phyloP scores from a whole-genome alignment of 1,140 invertebrate genomes.

The Ectropis grisescens region DNA sequence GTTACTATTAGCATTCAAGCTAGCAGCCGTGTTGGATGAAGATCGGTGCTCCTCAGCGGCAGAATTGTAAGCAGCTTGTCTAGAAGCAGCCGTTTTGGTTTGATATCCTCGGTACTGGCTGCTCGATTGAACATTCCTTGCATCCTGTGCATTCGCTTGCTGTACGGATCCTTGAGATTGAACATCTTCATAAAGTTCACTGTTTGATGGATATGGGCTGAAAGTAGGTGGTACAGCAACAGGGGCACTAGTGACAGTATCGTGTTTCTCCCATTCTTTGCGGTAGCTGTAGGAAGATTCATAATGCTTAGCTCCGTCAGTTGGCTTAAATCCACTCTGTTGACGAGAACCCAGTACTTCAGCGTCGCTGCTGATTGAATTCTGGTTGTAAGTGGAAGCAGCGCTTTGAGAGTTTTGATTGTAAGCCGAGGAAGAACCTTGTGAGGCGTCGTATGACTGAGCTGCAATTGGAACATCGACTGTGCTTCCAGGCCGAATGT shows the following conservation, averaged over 20 bases:
- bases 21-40: no score
- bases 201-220: constrained; percentile 35
- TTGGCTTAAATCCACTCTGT: constrained; percentile 15
- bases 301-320: constrained; percentile 42
- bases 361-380: constrained; percentile 28
- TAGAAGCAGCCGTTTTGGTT: constrained; percentile 17
- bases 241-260: constrained; percentile 7
- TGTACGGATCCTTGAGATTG: constrained; percentile 17
- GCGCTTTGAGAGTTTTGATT: constrained; percentile 17
- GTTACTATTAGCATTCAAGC: no score
- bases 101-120: constrained; percentile 21
- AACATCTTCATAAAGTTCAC: constrained; percentile 37
- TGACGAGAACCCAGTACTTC: constrained; percentile 24
- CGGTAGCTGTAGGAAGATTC: constrained; percentile 60
- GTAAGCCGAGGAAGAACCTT: constrained; percentile 12
- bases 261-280: constrained; percentile 63
- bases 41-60: no score
- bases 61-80: constrained; percentile 20
- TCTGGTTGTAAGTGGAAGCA: constrained; percentile 21
- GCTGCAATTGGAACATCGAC: constrained; percentile 37
- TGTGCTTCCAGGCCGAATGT: constrained; percentile 38
- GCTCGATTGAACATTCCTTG: constrained; percentile 17
- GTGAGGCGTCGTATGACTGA: constrained; percentile 25
- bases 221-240: constrained; percentile 19
- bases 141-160: constrained; percentile 13